These are phyloP conservation scores for Leptopilina boulardi DNA, from an alignment of 1,140 invertebrate species.

Conservation along the genomic window DNA sequence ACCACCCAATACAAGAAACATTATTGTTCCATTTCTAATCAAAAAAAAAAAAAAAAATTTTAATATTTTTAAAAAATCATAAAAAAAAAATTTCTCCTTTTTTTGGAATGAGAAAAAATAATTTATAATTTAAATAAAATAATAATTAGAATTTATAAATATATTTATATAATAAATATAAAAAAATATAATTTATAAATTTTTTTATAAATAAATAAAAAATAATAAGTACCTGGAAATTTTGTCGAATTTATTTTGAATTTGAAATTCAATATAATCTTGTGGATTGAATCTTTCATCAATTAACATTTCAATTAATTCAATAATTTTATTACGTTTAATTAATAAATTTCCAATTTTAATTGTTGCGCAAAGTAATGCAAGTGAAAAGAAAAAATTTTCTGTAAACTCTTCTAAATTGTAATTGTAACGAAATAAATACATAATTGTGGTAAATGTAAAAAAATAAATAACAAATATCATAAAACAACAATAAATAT, in stretches of 20 bases:
- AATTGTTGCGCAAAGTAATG: not conserved
- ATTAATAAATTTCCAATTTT: conserved; percentile 13
- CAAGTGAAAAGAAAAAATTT: not conserved
- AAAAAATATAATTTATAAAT: not conserved
- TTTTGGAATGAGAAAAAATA: too few relatives aligned
- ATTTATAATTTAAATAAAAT: too few relatives aligned
- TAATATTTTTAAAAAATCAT: too few relatives aligned
- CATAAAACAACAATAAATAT: not conserved
- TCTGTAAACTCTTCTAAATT: not conserved
- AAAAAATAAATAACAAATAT: not conserved
- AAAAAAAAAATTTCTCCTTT: too few relatives aligned
- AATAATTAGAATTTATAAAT: too few relatives aligned
- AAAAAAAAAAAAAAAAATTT: not conserved
- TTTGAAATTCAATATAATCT: not conserved
- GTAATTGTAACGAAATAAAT: not conserved
- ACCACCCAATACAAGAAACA: not conserved
- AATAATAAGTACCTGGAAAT: too few relatives aligned
- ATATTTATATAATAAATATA: too few relatives aligned
- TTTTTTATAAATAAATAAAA: not conserved
- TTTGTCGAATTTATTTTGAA: not conserved
- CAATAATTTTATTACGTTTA: not conserved
- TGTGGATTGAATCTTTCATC: not conserved
- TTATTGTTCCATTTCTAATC: not conserved
- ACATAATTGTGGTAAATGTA: not conserved
- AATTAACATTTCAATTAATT: not conserved